A percentile compares a stretch with the other conserved stretches of the same genome.
Conservation (phyloP, 2,797 vertebrate species). For the Esox lucius region DNA sequence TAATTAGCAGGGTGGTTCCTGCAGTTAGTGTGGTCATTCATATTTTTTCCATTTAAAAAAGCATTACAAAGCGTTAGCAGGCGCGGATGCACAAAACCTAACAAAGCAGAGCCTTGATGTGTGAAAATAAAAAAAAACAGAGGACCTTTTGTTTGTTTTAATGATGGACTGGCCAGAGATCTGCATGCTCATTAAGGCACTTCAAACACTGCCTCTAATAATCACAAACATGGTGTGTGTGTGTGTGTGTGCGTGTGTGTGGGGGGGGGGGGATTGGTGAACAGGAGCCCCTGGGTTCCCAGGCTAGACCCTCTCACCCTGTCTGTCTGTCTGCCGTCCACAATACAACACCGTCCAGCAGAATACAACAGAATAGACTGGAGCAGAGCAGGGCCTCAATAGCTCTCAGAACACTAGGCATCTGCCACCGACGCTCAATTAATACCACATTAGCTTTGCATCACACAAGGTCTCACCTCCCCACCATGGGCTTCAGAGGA, state of each 20-base stretch:
- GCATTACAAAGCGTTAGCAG: conserved; percentile 36
- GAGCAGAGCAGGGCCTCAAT: background rate
- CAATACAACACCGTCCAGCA: background rate
- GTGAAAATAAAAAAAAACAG: conserved; percentile 38
- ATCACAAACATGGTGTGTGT: conserved; percentile 25
- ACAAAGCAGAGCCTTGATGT: conserved; percentile 43
- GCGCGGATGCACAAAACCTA: conserved; percentile 22
- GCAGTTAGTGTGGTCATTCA: conserved; percentile 25
- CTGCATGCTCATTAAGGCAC: conserved; percentile 55
- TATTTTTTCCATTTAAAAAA: conserved; percentile 29
- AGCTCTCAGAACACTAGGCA: background rate
- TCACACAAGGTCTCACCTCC: background rate
- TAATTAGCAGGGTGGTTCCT: conserved; percentile 31
- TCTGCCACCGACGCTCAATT: background rate
- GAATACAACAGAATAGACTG: background rate
- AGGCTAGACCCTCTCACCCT: background rate
- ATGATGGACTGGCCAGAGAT: conserved; percentile 53
- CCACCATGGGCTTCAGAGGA: background rate
- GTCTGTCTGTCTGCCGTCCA: background rate
- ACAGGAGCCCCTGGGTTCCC: background rate
- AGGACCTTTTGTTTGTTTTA: conserved; percentile 51
- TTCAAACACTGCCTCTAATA: conserved; percentile 52
- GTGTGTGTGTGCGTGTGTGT: background rate
- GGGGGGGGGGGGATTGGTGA: too few species aligned
- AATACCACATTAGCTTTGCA: background rate